These are phyloP conservation scores for Muraenolepis orangiensis DNA, from an alignment of 2,797 vertebrate genomes.

Conservation along the genomic window DNA sequence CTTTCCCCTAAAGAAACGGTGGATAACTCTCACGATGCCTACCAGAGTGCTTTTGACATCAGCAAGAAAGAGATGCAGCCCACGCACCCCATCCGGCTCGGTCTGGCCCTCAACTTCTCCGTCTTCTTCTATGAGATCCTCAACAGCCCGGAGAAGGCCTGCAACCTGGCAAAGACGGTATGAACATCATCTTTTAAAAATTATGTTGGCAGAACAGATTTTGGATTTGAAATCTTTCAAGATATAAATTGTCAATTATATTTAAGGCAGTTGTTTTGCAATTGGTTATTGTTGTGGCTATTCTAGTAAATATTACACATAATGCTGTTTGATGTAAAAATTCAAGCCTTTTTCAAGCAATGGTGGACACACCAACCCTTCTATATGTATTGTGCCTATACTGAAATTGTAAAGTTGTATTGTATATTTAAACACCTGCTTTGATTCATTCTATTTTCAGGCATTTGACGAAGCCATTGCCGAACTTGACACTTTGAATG, in stretches of 20 bases:
- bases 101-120: conserved; percentile 97
- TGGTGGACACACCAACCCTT: background rate
- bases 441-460: conserved; percentile 61
- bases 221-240: background rate
- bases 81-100: conserved; percentile 97
- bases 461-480: conserved; percentile 99
- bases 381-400: background rate
- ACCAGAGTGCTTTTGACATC: conserved; percentile 97
- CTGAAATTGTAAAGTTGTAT: background rate
- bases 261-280: background rate
- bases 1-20: conserved; percentile 79
- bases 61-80: conserved; percentile 99
- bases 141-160: conserved; percentile 96
- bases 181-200: conserved; percentile 30
- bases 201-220: background rate
- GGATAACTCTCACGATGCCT: conserved; percentile 90
- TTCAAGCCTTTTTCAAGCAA: background rate
- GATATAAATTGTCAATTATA: background rate
- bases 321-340: too few relatives aligned
- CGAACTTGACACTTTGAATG: conserved; percentile 98
- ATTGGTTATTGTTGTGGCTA: too few relatives aligned
- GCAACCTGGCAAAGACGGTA: conserved; percentile 94
- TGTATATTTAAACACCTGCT: background rate
- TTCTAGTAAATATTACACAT: too few relatives aligned
- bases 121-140: conserved; percentile 99